Percentiles rank a stretch among this genome's conserved stretches.
Evolutionary conservation across 2,888 invertebrate genomes (phyloP).

Genomic region (Chymomyza caudatula): DNA sequence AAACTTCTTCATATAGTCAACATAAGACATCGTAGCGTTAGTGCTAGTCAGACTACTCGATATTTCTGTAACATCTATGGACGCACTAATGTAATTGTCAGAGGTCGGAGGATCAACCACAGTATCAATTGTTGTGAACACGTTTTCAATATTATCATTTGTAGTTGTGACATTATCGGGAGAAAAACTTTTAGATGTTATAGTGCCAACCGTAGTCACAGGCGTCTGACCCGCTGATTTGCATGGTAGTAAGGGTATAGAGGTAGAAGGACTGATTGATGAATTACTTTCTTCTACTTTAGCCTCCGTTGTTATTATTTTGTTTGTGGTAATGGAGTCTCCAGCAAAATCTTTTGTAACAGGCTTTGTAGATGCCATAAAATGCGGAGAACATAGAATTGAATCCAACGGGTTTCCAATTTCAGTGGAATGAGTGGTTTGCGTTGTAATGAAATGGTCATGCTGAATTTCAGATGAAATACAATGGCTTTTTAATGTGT

Average conservation of each 20-base stretch:
- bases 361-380: not conserved
- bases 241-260: slow-evolving; percentile 12
- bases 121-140: slow-evolving; percentile 51
- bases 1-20: slow-evolving; percentile 67
- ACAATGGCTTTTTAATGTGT: slow-evolving; percentile 41
- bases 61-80: slow-evolving; percentile 1
- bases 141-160: slow-evolving; percentile 17
- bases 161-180: slow-evolving; percentile 36
- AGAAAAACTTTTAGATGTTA: slow-evolving; percentile 37
- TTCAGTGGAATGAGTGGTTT: not conserved
- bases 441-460: slow-evolving; percentile 3
- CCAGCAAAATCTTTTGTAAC: slow-evolving; percentile 12
- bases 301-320: slow-evolving; percentile 11
- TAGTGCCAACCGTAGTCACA: not conserved
- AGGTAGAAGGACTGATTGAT: slow-evolving; percentile 22
- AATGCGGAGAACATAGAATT: not conserved
- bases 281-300: slow-evolving; percentile 11
- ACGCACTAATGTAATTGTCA: not conserved
- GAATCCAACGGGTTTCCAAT: not conserved
- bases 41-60: not conserved
- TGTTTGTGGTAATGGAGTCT: slow-evolving; percentile 5
- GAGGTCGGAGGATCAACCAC: slow-evolving; percentile 10
- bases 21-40: slow-evolving; percentile 32
- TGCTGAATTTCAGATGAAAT: slow-evolving; percentile 1
- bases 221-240: not conserved